Evolutionary conservation across 30 jellyfish, hydroid and myxozoan genomes (phyloP).

Genomic region (Chironex yamaguchii): DNA sequence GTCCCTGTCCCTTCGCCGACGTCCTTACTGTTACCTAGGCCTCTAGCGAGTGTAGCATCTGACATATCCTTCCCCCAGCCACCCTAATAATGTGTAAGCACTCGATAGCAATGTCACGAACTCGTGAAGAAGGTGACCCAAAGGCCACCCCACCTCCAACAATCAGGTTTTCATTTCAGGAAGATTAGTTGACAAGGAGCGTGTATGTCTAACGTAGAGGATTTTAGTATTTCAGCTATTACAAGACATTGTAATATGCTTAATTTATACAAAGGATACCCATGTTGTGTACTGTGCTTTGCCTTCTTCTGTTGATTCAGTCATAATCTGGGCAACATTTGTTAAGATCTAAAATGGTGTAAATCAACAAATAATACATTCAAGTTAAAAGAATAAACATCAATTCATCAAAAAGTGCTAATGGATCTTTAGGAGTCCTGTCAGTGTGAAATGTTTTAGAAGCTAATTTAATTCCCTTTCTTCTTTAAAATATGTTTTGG

Average conservation of each 20-base stretch:
- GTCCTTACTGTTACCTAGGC: no score
- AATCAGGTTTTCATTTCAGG: neutral
- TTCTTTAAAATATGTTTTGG: neutral
- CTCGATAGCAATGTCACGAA: no score
- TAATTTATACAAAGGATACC: constrained; percentile 99
- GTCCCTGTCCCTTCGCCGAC: no score
- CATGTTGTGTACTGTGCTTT: constrained; percentile 88
- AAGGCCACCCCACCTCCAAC: no score
- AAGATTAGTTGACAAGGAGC: neutral
- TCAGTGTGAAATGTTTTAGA: neutral
- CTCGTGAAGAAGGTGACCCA: no score
- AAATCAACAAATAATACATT: neutral
- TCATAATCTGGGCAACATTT: constrained; percentile 95
- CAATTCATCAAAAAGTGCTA: neutral
- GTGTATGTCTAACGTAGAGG: neutral
- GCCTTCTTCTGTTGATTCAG: constrained; percentile 99
- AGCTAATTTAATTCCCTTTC: neutral
- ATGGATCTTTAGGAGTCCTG: neutral
- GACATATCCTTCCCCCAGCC: no score
- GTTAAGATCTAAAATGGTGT: constrained; percentile 69
- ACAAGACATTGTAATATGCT: no score
- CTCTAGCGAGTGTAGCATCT: no score
- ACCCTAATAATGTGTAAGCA: no score
- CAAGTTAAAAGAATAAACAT: neutral
- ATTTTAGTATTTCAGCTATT: neutral